Base-by-base conservation (phyloP, 2,797 vertebrate species). In the Columba guinea region DNA sequence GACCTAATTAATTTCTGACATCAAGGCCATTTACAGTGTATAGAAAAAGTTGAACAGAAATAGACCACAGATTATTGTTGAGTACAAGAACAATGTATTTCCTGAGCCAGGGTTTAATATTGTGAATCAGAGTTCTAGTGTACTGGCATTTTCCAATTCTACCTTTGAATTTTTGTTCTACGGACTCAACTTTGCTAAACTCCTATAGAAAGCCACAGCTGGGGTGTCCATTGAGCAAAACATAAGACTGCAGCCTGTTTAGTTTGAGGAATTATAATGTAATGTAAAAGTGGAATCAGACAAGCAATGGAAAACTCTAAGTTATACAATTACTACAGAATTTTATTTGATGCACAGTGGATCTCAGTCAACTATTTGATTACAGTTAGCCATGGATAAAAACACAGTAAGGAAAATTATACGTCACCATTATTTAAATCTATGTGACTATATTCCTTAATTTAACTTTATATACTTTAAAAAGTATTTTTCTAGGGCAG, bases 1-100 rank as follows among this genome's bases (percentile, higher is more conserved):
- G 74, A 87, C 34, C 53, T 67, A 95, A 82, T 65, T 90, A 91
- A 95, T 95, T 95, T 91, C 75, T 94, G 86, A 89, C 68, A 93
- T 11, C 53, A 76, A 95, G 84, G 73, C 76, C 75, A 94, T 91
- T 95, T 95, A 81, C 5, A 87, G 20, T 49, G 37, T 75, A 70
- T 19, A 84, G 85, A 65, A 91, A 92, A 95, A 53, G 6, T 24
- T 90, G 58, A 92, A 84, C 39, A 49, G 53, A 87, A 88, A 86
- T 27, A 84, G 19, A 64, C 69, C 27, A 85, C 27, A 90, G 24
- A 32, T 94, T 91, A 88, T 91, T 91, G 24, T 7, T 53, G 17
- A 49, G 65, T 32, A 63, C 67, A 87, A 90, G 56, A 91, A 28
- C 35, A 76, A 79, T 69, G 52, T 78, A 77, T 86, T 90, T 94